Base-by-base conservation (phyloP, 2,797 vertebrate species). In the Crypturellus tataupa region DNA sequence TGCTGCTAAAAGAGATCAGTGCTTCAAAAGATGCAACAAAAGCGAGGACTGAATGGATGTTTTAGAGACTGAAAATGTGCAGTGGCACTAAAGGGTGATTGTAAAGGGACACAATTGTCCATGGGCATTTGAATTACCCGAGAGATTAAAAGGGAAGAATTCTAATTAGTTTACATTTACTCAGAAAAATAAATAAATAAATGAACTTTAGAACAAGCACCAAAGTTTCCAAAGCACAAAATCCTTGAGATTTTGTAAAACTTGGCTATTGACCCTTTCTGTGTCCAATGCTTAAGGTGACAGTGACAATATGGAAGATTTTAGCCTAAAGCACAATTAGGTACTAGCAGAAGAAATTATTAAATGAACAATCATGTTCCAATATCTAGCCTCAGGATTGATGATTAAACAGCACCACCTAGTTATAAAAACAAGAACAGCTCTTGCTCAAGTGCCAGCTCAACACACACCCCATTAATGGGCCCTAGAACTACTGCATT, bases 401-500 rank as follows among this genome's bases (percentile, higher is more conserved):
- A 33, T 6, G 94, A 87, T 89, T 78, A 90, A 90, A 96, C 87
- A 97, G 94, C 94, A 90, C 96, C 96, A 96, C 4, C 96, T 96
- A 96, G 94, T 55, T 24, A 69, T 0, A 47, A 49, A 78, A 81
- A 87, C 14, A n/a, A 33, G 73, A 68, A 62, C 37, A 42, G 86
- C n/a, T 19, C 71, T 9, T 10, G 24, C 6, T 1, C 40, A 19
- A 59, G 17, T 1, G 17, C 60, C 65, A 76, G 29, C 81, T 80
- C 63, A 47, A 31, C 10, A 2, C 1, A 4, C 8, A 2, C 55
- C n/a, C 35, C 15, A 24, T 37, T 9, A 42, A 35, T 0, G 7
- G 79, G 40, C n/a, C 51, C 13, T 15, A 39, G 29, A 80, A 87
- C 51, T 39, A 29, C 42, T 44, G 60, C 58, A n/a, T 10, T 9